Percentiles rank a stretch among this genome's conserved stretches.
phyloP scores from a whole-genome alignment of 2,888 invertebrate genomes.

The Melanostoma mellinum region DNA sequence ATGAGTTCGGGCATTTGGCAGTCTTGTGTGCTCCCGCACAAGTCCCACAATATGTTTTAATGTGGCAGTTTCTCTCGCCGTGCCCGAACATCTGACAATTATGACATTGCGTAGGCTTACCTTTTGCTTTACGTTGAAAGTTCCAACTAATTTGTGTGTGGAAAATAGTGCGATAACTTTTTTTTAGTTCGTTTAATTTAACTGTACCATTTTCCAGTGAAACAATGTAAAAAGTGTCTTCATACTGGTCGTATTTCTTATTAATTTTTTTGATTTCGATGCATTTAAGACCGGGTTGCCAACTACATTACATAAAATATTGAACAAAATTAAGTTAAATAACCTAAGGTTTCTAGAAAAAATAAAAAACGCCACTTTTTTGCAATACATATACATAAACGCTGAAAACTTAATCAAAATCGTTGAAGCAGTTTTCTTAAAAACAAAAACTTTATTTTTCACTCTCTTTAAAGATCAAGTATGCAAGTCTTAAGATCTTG shows the following conservation, averaged over 20 bases:
- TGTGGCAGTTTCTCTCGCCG: conserved; percentile 7
- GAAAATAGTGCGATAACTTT: conserved; percentile 10
- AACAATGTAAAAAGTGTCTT: background rate
- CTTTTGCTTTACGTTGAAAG: background rate
- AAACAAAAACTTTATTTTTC: too few species aligned
- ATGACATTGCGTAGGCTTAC: conserved; percentile 11
- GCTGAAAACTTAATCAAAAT: too few species aligned
- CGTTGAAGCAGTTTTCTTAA: too few species aligned
- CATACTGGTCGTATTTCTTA: background rate
- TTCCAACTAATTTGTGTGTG: conserved; percentile 18
- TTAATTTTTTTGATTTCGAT: background rate
- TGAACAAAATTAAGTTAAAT: too few species aligned
- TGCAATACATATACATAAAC: too few species aligned
- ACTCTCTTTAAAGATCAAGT: too few species aligned
- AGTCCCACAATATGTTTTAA: conserved; percentile 6
- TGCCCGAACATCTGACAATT: conserved; percentile 25
- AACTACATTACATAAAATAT: too few species aligned
- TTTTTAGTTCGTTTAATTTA: background rate
- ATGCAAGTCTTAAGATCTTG: too few species aligned
- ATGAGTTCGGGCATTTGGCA: too few species aligned
- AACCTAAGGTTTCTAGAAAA: too few species aligned
- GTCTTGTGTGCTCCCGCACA: background rate
- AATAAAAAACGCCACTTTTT: too few species aligned
- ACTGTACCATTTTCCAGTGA: background rate
- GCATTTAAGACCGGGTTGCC: background rate